Evolutionary conservation across 37 sponge, comb jelly and placozoan species (phyloP).

Genomic region (Beroe forskalii): DNA sequence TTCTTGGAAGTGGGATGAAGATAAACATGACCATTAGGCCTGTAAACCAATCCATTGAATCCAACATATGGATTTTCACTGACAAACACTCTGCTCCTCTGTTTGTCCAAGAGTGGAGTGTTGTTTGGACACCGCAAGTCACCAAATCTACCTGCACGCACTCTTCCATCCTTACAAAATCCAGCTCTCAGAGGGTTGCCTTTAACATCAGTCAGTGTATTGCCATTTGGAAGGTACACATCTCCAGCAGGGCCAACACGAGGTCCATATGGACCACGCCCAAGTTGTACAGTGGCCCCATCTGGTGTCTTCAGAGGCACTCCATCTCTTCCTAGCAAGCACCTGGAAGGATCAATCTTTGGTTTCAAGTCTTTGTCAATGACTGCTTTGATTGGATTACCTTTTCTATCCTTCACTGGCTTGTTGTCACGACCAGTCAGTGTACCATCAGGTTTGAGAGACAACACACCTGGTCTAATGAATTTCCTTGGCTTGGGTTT

Average conservation of each 20-base stretch:
- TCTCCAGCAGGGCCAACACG: conserved; percentile 10
- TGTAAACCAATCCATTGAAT: conserved; percentile 11
- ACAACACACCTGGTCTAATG: conserved; percentile 13
- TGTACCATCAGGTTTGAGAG: background rate
- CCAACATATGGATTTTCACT: conserved; percentile 33
- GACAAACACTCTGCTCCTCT: background rate
- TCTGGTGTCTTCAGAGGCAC: background rate
- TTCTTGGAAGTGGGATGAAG: conserved; percentile 7
- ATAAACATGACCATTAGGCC: background rate
- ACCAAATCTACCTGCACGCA: background rate
- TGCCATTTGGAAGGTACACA: conserved; percentile 9
- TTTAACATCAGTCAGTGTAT: background rate
- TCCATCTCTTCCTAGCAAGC: background rate
- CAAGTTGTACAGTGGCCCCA: background rate
- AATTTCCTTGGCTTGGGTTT: background rate
- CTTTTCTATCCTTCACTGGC: background rate
- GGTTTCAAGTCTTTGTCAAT: background rate
- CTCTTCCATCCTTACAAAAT: background rate
- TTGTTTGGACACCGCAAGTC: background rate
- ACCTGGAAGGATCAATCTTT: background rate
- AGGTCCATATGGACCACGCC: conserved; percentile 28
- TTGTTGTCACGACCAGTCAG: conserved; percentile 25
- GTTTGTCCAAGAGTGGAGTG: background rate
- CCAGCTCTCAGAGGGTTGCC: background rate
- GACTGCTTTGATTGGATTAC: background rate